These are phyloP conservation scores for Zaprionus africanus DNA, from an alignment of 1,140 invertebrate genomes.

Conservation along the genomic window DNA sequence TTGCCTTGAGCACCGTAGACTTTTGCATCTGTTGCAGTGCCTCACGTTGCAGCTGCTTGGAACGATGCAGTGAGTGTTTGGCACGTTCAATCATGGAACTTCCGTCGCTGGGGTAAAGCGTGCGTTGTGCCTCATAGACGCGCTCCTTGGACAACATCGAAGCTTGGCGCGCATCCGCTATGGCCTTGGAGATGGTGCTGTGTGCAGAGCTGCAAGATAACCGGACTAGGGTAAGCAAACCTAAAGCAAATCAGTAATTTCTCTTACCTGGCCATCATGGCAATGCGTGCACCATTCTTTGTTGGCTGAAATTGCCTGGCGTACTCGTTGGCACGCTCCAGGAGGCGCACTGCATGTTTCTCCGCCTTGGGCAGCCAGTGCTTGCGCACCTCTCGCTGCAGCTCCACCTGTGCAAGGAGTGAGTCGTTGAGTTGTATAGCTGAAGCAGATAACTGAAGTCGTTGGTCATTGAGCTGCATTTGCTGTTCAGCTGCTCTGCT, in stretches of 20 bases:
- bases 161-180: constrained; percentile 87
- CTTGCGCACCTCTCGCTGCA: constrained; percentile 74
- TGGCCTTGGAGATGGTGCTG: constrained; percentile 90
- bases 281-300: constrained; percentile 77
- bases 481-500: constrained; percentile 40
- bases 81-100: constrained; percentile 85
- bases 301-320: constrained; percentile 84
- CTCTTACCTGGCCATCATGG: constrained; percentile 84
- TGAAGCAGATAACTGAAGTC: constrained; percentile 45
- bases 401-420: constrained; percentile 46
- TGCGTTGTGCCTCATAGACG: constrained; percentile 81
- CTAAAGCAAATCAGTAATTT: not conserved
- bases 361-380: constrained; percentile 85
- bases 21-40: constrained; percentile 84
- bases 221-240: not conserved
- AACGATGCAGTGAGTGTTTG: constrained; percentile 83
- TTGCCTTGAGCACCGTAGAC: constrained; percentile 79
- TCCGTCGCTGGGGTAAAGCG: constrained; percentile 76
- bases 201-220: constrained; percentile 89
- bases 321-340: constrained; percentile 87
- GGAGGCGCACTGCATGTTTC: constrained; percentile 88
- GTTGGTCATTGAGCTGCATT: constrained; percentile 42
- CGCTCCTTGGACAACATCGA: constrained; percentile 86
- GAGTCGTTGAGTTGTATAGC: constrained; percentile 58
- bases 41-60: constrained; percentile 82